phyloP scores from a whole-genome alignment of 2,797 vertebrate species.

The Acrossocheilus fasciatus region DNA sequence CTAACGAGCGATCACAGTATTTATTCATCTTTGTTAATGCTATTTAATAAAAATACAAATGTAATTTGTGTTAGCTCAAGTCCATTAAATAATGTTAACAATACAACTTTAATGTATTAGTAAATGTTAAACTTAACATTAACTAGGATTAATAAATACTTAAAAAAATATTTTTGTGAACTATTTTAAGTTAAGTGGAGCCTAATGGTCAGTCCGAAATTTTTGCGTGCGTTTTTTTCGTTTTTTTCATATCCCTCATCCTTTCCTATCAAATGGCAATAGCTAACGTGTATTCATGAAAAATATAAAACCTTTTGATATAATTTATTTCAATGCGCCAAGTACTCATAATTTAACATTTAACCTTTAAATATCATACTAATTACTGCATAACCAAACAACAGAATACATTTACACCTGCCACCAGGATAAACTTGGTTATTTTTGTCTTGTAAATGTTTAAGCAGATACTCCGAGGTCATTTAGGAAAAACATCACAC shows the following conservation, averaged over 20 bases:
- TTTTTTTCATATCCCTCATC: too few relatives aligned
- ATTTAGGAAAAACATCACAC: conserved; percentile 36
- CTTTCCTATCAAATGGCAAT: too few relatives aligned
- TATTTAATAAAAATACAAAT: background rate
- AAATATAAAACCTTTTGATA: background rate
- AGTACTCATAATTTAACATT: background rate
- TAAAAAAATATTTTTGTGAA: background rate
- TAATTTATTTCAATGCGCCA: background rate
- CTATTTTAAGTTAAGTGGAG: background rate
- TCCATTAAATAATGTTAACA: background rate
- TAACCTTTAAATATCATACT: conserved; percentile 52
- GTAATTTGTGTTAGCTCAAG: background rate
- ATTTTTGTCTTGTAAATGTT: conserved; percentile 31
- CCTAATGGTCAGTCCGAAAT: background rate
- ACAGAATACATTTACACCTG: conserved; percentile 33
- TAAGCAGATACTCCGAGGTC: conserved; percentile 52
- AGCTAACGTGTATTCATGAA: background rate
- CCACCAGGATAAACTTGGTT: conserved; percentile 36
- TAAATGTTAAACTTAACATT: background rate
- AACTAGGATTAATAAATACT: background rate
- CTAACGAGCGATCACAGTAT: background rate
- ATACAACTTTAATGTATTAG: background rate
- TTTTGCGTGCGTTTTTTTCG: too few relatives aligned
- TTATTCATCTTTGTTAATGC: background rate
- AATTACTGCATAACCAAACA: conserved; percentile 43